These are phyloP conservation scores for Habropoda laboriosa DNA, from an alignment of 1,140 invertebrate genomes.

Conservation along the genomic window DNA sequence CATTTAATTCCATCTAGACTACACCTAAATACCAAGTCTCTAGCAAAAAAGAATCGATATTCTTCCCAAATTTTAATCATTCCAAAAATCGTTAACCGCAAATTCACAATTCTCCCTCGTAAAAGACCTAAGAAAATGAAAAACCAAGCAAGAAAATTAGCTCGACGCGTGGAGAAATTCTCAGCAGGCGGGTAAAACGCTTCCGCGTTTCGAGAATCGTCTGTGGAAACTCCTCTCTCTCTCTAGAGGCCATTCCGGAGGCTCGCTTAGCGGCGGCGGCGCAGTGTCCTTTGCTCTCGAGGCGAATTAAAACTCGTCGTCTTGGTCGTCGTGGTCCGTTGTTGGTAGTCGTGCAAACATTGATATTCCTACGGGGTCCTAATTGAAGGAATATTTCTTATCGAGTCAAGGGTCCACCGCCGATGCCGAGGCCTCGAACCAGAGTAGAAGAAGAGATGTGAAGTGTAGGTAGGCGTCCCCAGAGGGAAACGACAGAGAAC, in stretches of 20 bases:
- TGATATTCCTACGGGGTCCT: constrained; percentile 67
- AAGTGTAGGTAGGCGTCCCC: constrained; percentile 46
- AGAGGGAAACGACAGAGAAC: constrained; percentile 45
- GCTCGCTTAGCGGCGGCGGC: not conserved
- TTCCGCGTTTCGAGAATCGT: not conserved
- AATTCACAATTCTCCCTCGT: not conserved
- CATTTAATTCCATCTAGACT: not conserved
- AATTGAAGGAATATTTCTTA: constrained; percentile 78
- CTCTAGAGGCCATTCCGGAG: not conserved
- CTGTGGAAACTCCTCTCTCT: not conserved
- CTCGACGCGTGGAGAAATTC: too few relatives aligned
- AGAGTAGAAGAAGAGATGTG: constrained; percentile 45
- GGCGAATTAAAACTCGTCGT: constrained; percentile 22
- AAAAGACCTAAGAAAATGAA: too few relatives aligned
- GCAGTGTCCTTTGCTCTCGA: constrained; percentile 27
- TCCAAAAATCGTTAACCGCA: too few relatives aligned
- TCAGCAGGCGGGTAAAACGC: too few relatives aligned
- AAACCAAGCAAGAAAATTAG: too few relatives aligned
- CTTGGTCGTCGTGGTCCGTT: not conserved
- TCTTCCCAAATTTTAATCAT: too few relatives aligned
- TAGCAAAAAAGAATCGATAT: too few relatives aligned
- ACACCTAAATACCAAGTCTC: too few relatives aligned
- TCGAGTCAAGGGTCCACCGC: constrained; percentile 70
- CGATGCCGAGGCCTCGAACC: constrained; percentile 58
- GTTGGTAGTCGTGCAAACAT: constrained; percentile 68